Base-by-base conservation (phyloP, 2,113 vertebrate species). In the Semicossyphus pulcher region DNA sequence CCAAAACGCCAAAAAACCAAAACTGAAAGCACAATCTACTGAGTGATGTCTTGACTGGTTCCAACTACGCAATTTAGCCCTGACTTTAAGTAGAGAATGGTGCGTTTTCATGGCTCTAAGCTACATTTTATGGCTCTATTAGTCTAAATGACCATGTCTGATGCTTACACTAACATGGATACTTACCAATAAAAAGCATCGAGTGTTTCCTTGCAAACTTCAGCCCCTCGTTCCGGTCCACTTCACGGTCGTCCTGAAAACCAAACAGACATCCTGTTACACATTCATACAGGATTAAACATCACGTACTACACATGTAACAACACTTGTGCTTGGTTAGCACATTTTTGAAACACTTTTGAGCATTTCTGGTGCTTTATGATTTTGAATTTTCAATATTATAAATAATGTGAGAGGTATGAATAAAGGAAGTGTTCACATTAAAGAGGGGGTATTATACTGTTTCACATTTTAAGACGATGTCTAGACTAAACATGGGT, bases 131-230 rank as follows among this genome's bases (percentile, higher is more conserved):
- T 64, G 62, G 37, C 56, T 71, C 32, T 77, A 21, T 65, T 48
- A 67, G 32, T 64, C 48, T 70, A 72, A 84, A 47, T 41, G 59
- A 32, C 47, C 52, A 44, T 23, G 64, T 68, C 12, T 31, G 18
- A 66, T 29, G n/a, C 53, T 49, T 3, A 45, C 64, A 44, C 49
- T n/a, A 26, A 48, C 25, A 31, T 12, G 25, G 44, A 77, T 7
- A 93, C 95, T 75, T 92, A 99, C 97, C 97, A 89, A 99, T 99
- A 87, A 99, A 99, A 86, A 99, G 94, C 96, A 98, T 99, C 5
- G 97, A 97, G 95, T 99, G 98, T 91, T 99, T 99, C 64, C 97
- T 93, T 49, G 96, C 97, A 92, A 99, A 99, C 81, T 97, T 97
- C 79, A 99, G 93, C 45, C 97, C 97, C 93, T 99, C 96, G 15